Base-by-base conservation (phyloP, 2,113 vertebrate species). In the Turnix velox region DNA sequence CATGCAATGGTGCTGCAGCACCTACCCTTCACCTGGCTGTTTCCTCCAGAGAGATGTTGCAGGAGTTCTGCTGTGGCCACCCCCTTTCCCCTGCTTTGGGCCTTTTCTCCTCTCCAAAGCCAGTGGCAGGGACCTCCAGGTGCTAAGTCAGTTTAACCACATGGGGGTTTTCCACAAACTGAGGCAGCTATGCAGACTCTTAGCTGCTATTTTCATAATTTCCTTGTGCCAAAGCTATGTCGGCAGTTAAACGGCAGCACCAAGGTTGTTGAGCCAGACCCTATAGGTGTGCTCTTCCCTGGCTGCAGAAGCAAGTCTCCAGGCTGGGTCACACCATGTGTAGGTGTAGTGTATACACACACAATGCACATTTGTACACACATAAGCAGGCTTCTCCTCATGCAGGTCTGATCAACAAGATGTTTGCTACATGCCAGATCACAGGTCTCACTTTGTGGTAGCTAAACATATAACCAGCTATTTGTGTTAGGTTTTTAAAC, bases 311-410 rank as follows among this genome's bases (percentile, higher is more conserved):
- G 23, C 0, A 1, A 68, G 54, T 25, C 30, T 0, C 2, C 59
- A 20, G 5, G 22, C 46, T 79, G 23, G 30, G 37, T 75, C 51
- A 46, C n/a, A 13, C 23, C 22, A 13, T 2, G 0, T 16, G 5
- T 20, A 18, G 23, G 2, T 84, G 43, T 58, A 31, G 51, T 8
- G 18, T 31, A 15, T 18, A 25, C 27, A 24, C 31, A 42, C 3
- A 2, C n/a, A 6, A 25, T 23, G 33, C 46, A 14, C 2, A 1
- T 0, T 0, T n/a, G 22, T 9, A 20, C 25, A n/a, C 28, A 5
- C 12, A 4, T 1, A 63, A 18, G 13, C 4, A 31, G 51, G 18
- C 58, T 79, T 59, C 27, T 75, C 61, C 17, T 28, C 39, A 46
- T 30, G 59, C 9, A 48, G 48, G 20, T n/a, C 28, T 68, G 25